phyloP scores from a whole-genome alignment of 2,888 invertebrate species.

The Hoplodrina blanda region DNA sequence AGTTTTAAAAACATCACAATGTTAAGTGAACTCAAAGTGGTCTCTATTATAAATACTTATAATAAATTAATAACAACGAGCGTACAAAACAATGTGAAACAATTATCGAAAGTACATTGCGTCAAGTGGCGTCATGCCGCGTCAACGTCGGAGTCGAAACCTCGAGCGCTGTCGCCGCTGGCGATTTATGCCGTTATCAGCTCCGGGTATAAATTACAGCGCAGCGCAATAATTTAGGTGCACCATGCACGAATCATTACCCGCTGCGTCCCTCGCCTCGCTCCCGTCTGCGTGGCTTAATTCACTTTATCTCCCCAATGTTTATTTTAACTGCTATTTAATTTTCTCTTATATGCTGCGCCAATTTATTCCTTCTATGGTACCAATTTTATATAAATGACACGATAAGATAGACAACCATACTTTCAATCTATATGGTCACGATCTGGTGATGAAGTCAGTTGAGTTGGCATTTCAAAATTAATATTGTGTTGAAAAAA shows the following conservation, averaged over 20 bases:
- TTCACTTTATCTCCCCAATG: conserved; percentile 86
- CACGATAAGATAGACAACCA: conserved; percentile 33
- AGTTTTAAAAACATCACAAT: not conserved
- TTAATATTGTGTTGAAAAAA: conserved; percentile 32
- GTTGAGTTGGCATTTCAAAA: conserved; percentile 31
- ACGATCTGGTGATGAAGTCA: conserved; percentile 15
- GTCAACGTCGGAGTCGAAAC: conserved; percentile 84
- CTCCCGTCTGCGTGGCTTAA: conserved; percentile 81
- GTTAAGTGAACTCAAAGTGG: not conserved
- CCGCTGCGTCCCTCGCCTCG: conserved; percentile 79
- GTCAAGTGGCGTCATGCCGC: conserved; percentile 84
- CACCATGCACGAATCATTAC: conserved; percentile 90
- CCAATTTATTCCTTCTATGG: conserved; percentile 61
- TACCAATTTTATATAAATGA: conserved; percentile 33
- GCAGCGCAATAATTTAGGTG: conserved; percentile 89
- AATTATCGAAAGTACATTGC: conserved; percentile 69
- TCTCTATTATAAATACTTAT: not conserved
- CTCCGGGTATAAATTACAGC: conserved; percentile 87
- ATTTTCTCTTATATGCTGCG: conserved; percentile 71
- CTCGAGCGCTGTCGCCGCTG: conserved; percentile 82
- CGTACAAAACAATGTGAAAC: conserved; percentile 44
- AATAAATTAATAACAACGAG: conserved; percentile 24
- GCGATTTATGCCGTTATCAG: conserved; percentile 90
- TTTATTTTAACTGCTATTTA: conserved; percentile 83
- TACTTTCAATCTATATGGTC: conserved; percentile 64